Evolutionary conservation across 64 coral and sea anemone species (phyloP).

Genomic region (Acropora yongei): DNA sequence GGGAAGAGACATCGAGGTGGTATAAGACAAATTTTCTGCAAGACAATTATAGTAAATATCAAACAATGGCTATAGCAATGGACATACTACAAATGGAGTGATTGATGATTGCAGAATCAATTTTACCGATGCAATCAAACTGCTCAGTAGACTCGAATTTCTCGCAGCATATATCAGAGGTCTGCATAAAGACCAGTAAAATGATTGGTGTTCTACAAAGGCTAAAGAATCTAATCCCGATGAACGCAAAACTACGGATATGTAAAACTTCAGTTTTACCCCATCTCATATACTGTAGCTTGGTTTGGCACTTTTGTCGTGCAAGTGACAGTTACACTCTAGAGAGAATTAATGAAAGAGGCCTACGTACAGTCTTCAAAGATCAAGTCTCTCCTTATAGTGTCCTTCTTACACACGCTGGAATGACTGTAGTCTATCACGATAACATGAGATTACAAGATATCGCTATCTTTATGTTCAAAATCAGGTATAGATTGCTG

Average conservation of each 20-base stretch:
- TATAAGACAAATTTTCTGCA: constrained; percentile 32
- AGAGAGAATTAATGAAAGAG: neutral
- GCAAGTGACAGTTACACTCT: neutral
- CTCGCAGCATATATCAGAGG: constrained; percentile 9
- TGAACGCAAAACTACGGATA: constrained; percentile 3
- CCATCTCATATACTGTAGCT: neutral
- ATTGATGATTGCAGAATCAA: constrained; percentile 4
- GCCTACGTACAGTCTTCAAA: neutral
- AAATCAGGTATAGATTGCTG: neutral
- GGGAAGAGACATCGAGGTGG: constrained; percentile 41
- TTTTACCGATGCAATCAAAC: neutral
- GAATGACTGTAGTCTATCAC: neutral
- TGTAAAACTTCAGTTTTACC: neutral
- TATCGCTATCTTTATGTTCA: neutral
- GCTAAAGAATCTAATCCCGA: neutral
- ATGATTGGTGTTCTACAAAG: neutral
- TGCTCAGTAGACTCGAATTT: neutral
- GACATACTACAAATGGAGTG: constrained; percentile 10
- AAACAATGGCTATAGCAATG: constrained; percentile 50
- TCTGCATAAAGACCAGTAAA: neutral
- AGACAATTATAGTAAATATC: constrained; percentile 61
- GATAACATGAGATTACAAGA: neutral
- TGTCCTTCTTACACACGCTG: neutral
- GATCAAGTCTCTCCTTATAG: neutral
- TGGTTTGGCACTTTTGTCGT: neutral